Evolutionary conservation across 2,888 invertebrate species (phyloP).

Genomic region (Rhagophthalmus giganteus): DNA sequence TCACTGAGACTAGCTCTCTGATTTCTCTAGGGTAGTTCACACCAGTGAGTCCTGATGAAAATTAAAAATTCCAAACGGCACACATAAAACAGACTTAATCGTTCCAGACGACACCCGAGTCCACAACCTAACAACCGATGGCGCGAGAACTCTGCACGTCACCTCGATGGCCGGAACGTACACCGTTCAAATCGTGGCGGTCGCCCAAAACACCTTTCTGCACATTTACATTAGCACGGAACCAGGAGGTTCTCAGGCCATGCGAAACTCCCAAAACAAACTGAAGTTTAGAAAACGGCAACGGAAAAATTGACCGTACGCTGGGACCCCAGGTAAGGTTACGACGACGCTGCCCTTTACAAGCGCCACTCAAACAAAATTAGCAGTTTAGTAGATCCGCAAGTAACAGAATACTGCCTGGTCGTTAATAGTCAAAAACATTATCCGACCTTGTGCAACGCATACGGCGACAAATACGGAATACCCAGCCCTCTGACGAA

Average conservation of each 20-base stretch:
- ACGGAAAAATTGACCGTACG: constrained; percentile 45
- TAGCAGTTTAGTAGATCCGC: constrained; percentile 56
- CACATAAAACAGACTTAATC: too few relatives aligned
- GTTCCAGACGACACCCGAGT: constrained; percentile 8
- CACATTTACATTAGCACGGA: constrained; percentile 52
- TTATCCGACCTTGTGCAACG: constrained; percentile 58
- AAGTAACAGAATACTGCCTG: constrained; percentile 59
- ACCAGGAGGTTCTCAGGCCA: constrained; percentile 48
- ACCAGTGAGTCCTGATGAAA: too few relatives aligned
- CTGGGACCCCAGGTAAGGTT: constrained; percentile 53
- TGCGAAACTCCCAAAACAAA: constrained; percentile 38
- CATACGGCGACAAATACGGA: constrained; percentile 54
- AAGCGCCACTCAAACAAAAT: constrained; percentile 15
- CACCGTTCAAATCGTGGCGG: constrained; percentile 35
- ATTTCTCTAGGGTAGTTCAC: too few relatives aligned
- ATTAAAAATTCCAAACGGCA: too few relatives aligned
- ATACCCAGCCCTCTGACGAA: too few relatives aligned
- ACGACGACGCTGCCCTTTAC: not conserved
- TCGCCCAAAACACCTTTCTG: constrained; percentile 42
- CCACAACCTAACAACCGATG: constrained; percentile 21
- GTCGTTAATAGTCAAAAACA: constrained; percentile 56
- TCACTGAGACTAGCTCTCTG: too few relatives aligned
- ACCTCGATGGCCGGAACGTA: constrained; percentile 34
- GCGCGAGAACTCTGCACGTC: constrained; percentile 37
- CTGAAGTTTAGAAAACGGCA: constrained; percentile 44